Conservation (phyloP, 2,113 vertebrate genomes). For the Sarotherodon lohbergeri region DNA sequence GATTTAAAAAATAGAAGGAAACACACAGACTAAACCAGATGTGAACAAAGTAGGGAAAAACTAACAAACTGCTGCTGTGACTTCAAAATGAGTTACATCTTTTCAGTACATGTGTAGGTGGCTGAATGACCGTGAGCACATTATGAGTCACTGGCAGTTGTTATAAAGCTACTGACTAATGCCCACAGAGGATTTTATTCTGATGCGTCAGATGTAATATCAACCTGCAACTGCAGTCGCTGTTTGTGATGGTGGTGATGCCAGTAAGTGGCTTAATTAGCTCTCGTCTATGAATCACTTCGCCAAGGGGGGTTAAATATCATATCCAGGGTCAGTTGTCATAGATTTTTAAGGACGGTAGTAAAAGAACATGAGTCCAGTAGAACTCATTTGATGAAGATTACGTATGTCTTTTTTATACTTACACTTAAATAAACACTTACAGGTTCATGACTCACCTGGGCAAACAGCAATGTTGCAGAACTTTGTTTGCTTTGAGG, state of each 20-base stretch:
- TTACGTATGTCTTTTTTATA: background rate
- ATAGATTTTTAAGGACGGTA: background rate
- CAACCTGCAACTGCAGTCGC: slow-evolving; percentile 8
- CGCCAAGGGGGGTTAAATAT: background rate
- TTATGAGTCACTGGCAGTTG: slow-evolving; percentile 43
- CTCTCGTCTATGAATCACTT: slow-evolving; percentile 16
- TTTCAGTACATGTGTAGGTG: slow-evolving; percentile 21
- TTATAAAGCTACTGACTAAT: slow-evolving; percentile 47
- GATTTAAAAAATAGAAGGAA: background rate
- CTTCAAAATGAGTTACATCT: background rate
- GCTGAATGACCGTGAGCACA: slow-evolving; percentile 30
- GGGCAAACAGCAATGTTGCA: slow-evolving; percentile 98
- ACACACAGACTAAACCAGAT: background rate
- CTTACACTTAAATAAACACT: background rate
- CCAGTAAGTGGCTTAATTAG: slow-evolving; percentile 18
- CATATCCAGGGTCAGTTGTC: background rate
- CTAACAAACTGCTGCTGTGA: background rate
- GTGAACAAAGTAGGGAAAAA: background rate
- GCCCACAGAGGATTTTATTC: slow-evolving; percentile 19
- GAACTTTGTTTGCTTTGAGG: slow-evolving; percentile 91
- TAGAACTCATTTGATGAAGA: background rate
- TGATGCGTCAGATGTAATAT: slow-evolving; percentile 43
- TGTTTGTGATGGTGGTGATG: background rate
- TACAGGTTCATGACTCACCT: slow-evolving; percentile 68
- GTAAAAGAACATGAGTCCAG: background rate